These are phyloP conservation scores for Neosalanx taihuensis DNA, from an alignment of 2,797 vertebrate genomes.

Conservation along the genomic window DNA sequence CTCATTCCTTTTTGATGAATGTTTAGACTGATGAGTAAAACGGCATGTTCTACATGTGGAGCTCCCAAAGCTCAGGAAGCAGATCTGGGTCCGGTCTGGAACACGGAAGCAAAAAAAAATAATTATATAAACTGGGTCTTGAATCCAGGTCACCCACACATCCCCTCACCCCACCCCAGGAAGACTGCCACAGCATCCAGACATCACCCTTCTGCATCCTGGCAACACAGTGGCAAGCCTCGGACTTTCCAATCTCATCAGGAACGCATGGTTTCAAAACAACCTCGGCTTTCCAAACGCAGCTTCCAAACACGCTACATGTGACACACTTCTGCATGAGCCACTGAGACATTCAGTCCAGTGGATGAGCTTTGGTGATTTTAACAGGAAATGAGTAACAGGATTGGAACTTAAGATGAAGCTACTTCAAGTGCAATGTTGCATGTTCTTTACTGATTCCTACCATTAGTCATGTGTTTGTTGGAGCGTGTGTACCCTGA, in stretches of 20 bases:
- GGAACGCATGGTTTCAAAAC: neutral
- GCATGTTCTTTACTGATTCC: neutral
- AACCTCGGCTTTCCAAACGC: neutral
- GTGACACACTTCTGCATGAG: neutral
- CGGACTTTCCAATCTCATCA: neutral
- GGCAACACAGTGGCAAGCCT: neutral
- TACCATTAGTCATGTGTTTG: neutral
- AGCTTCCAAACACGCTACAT: neutral
- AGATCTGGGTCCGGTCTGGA: too few relatives aligned
- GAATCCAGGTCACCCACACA: neutral
- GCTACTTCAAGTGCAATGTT: neutral
- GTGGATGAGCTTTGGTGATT: neutral
- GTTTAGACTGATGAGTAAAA: too few relatives aligned
- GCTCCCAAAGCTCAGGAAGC: too few relatives aligned
- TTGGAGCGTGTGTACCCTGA: neutral
- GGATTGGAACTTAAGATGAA: neutral
- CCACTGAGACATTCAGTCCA: neutral
- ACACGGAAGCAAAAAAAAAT: too few relatives aligned
- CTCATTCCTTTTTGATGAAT: too few relatives aligned
- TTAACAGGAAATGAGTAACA: neutral
- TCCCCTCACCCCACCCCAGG: neutral
- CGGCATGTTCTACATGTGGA: too few relatives aligned
- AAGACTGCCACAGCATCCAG: neutral
- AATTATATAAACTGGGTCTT: too few relatives aligned
- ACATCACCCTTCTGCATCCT: neutral